Evolutionary conservation across 2,797 vertebrate species (phyloP), one percentile per base, ranked within the genome.

Genomic region (Urosaurus nigricauda): DNA sequence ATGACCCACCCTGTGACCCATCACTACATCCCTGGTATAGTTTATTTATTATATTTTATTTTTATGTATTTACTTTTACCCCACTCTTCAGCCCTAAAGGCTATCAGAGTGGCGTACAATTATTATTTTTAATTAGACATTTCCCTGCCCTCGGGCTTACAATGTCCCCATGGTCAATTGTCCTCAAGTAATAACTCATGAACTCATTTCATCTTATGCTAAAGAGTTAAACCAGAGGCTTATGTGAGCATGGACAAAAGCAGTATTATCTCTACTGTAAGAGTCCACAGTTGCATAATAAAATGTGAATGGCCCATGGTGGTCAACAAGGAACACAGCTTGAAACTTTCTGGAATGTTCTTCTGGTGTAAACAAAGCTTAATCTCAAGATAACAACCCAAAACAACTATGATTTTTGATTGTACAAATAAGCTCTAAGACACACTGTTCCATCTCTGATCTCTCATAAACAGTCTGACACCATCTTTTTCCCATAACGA

Each of bases 341-440:
- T 32, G 19, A 85, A 85, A 77, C 9, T 51, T 73, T 56, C 71
- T 73, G 56, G n/a, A 60, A 80, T 58, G 17, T 80, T 9, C 17
- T 80, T 9, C 17, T 56, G 71, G 26, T 24, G 74, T 84, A 84
- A 84, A 84, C 70, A 84, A 84, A 43, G 83, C 37, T 37, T 17
- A 56, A 78, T 51, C 24, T 84, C 35, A 26, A 29, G 16, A 60
- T 75, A 75, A 60, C 14, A 60, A 29, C 26, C 17, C n/a, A 63
- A 77, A 37, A 74, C 53, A 84, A 84, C 29, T 75, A 7, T 32
- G 26, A 21, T 19, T 63, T 1, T 63, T 47, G 58, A 53, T 79
- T n/a, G 13, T 37, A 9, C 32, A 43, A 43, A 60, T n/a, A 47
- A n/a, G 11, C 19, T 77, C 17, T 26, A 40, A 26, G 35, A 81